Evolutionary conservation across 2,113 vertebrate genomes (phyloP), one percentile per base, ranked within the genome.

Genomic region (Brevimyrus niger): DNA sequence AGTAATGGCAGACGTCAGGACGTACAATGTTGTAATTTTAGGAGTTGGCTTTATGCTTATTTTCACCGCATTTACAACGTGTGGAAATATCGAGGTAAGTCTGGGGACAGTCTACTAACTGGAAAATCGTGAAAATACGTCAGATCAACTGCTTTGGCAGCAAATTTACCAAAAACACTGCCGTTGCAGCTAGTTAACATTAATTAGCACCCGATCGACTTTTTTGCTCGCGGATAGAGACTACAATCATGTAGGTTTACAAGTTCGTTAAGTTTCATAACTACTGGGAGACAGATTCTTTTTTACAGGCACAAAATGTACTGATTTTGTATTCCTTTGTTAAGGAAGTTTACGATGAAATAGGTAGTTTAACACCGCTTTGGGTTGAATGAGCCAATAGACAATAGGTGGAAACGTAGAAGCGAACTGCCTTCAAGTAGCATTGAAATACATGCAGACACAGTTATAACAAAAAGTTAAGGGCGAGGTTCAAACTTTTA

Each of bases 41-140:
- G 96, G 96, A 87, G 87, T 96, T 46, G 95, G 95, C 0, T 96
- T 96, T 93, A 27, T 96, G 90, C 91, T 96, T 0, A 92, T 96
- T 90, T 96, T 96, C 50, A 96, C 95, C 50, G 96, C 96, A 3
- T 96, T 96, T 91, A 96, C 95, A 35, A 96, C 96, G 1, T 96
- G 95, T 89, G 96, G 95, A 19, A 96, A 96, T 92, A 87, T 96
- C 38, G 95, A 96, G 92, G 95, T 96, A 92, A 95, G 95, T 94
- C 4, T 17, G 44, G 17, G 35, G 61, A 5, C 51, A 46, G 27
- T 53, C 2, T 11, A 10, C 11, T 69, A 44, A 23, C 27, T 27
- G 48, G 8, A 86, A 86, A 53, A 42, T 65, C 10, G 17, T 44
- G 51, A 15, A 80, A 35, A 53, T 82, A n/a, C 82, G 46, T 21